Evolutionary conservation across 2,113 vertebrate species (phyloP), one percentile per base, ranked within the genome.

Genomic region (Esox niger): DNA sequence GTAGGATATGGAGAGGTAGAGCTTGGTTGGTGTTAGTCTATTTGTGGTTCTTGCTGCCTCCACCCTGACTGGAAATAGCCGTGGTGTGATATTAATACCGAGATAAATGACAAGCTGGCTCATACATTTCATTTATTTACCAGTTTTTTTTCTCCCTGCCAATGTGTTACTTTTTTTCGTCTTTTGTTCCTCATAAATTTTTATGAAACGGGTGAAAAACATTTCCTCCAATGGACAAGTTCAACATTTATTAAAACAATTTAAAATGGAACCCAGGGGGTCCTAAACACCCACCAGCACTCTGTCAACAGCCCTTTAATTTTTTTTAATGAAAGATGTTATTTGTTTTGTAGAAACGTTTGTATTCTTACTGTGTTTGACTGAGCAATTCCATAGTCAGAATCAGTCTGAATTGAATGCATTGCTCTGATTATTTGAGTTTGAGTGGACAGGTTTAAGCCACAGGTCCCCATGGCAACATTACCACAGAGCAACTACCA

Each of bases 11-110:
- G 38, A 54, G 32, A 32, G 59, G 63, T 72, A 57, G 71, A 73
- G 70, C 78, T 80, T 73, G 82, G 82, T 74, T 82, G 77, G 63
- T 68, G 64, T n/a, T n/a, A n/a, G n/a, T 71, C 75, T 77, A 69
- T 78, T 77, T 79, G 77, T 69, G 20, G 70, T 79, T 64, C 74
- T 59, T 69, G 69, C 74, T 73, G 73, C 62, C 68, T 61, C 69
- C 66, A 66, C 33, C 62, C 31, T 59, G 21, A 61, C 70, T 80
- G 68, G 62, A 78, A 83, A 83, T 83, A 83, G 73, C 62, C 47
- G 13, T 47, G 47, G 62, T 75, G 72, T 63, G 69, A 75, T 85
- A 82, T 77, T 81, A 82, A 85, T 82, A 84, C 70, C 60, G 52
- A 52, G 64, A 77, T 77, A 77, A 77, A 77, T 64, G 69, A 81